Evolutionary conservation across 2,113 vertebrate species (phyloP).

Genomic region (Paralichthys olivaceus): DNA sequence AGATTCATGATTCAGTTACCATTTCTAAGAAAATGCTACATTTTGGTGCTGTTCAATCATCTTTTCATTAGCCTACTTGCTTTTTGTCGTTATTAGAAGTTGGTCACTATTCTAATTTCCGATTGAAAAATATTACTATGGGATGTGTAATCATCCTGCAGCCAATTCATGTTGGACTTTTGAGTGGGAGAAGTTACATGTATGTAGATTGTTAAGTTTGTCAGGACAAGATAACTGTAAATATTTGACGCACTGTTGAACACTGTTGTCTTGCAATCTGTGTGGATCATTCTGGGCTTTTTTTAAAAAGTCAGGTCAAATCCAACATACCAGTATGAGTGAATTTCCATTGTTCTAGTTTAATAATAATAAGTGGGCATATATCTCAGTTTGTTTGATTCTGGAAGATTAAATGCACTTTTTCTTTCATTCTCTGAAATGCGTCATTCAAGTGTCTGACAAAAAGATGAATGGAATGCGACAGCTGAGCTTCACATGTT

Average conservation of each 20-base stretch:
- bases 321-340: not conserved
- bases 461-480: slow-evolving; percentile 3
- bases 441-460: not conserved
- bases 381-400: not conserved
- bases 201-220: not conserved
- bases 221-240: no score
- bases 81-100: not conserved
- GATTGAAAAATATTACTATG: not conserved
- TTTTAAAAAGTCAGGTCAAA: no score
- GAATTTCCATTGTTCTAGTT: no score
- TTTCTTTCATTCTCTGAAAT: slow-evolving; percentile 18
- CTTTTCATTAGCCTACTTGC: no score
- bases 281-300: no score
- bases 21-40: not conserved
- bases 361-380: not conserved
- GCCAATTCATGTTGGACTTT: not conserved
- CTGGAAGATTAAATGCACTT: not conserved
- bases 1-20: not conserved
- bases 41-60: no score
- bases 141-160: not conserved
- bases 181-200: not conserved
- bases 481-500: slow-evolving; percentile 3
- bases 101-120: not conserved
- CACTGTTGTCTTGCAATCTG: no score
- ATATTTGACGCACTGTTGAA: no score